Evolutionary conservation across 1,140 invertebrate genomes (phyloP), one percentile per base, ranked within the genome.

Genomic region (Sweltsa coloradensis): DNA sequence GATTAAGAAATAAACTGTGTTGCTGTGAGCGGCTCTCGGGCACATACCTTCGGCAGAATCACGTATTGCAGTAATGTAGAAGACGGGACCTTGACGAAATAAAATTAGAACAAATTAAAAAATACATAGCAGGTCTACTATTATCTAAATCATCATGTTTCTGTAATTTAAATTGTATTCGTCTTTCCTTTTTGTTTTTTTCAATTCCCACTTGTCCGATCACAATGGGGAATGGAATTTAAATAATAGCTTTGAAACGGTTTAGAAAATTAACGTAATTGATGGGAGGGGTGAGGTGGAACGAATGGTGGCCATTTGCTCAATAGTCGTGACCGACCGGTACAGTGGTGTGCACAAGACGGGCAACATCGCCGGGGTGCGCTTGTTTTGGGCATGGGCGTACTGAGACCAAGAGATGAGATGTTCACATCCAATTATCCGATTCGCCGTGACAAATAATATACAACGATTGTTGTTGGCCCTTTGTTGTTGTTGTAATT

Each of bases 121-220:
- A n/a, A n/a, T n/a, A n/a, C n/a, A 29, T 29, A 18, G 26, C 16
- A 19, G 25, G 13, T 44, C 14, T 26, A 7, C 3, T 26, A 34
- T 44, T 31, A 44, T 16, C 42, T 29, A 16, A 44, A 44, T 44
- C 26, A 47, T 37, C 5, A 13, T 44, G 34, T 44, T 34, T 45
- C 18, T 22, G 27, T 37, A 37, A 24, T 46, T 46, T 46, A 46
- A 39, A 46, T 11, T 46, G 13, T 40, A 23, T 41, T 24, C 34
- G 31, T 29, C 14, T 47, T 16, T 47, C 22, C 49, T 54, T 37
- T 47, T 37, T 18, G 13, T 51, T 54, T 52, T 42, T 54, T 47
- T 48, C 55, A 56, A 57, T 56, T 47, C 41, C 52, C 56, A 54
- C 56, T 54, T 57, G 54, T 47, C 40, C 41, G 40, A 42, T 53